These are phyloP conservation scores for Azorinus chamasolen DNA, from an alignment of 2,888 invertebrate species.

Conservation along the genomic window DNA sequence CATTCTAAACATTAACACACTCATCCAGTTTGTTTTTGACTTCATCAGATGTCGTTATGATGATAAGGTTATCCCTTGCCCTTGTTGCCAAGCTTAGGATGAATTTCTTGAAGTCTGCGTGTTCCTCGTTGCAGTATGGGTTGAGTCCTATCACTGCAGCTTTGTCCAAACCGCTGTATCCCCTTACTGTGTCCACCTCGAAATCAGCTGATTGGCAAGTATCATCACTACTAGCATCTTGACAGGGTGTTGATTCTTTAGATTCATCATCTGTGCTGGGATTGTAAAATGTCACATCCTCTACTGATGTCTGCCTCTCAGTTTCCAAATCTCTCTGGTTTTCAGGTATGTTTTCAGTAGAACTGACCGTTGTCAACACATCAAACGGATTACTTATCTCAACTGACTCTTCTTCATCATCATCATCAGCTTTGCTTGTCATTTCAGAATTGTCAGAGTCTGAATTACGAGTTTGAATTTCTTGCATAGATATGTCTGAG, in stretches of 20 bases:
- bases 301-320: not conserved
- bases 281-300: constrained; percentile 9
- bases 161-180: constrained; percentile 78
- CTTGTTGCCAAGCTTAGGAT: constrained; percentile 77
- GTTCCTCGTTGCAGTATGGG: constrained; percentile 73
- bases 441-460: constrained; percentile 19
- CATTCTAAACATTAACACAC: no score
- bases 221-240: not conserved
- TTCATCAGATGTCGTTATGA: constrained; percentile 74
- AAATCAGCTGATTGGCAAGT: constrained; percentile 33
- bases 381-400: constrained; percentile 49
- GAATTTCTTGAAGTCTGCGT: constrained; percentile 77
- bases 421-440: constrained; percentile 32
- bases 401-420: constrained; percentile 27
- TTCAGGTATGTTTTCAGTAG: constrained; percentile 20
- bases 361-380: constrained; percentile 20
- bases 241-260: not conserved
- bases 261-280: not conserved
- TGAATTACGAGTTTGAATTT: not conserved
- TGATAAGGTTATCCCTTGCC: constrained; percentile 76
- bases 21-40: constrained; percentile 66
- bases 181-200: constrained; percentile 72
- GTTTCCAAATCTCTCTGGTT: constrained; percentile 34
- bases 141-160: constrained; percentile 76
- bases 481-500: constrained; percentile 9